These are phyloP conservation scores for Melanaphis sacchari DNA, from an alignment of 1,140 invertebrate genomes.

Conservation along the genomic window DNA sequence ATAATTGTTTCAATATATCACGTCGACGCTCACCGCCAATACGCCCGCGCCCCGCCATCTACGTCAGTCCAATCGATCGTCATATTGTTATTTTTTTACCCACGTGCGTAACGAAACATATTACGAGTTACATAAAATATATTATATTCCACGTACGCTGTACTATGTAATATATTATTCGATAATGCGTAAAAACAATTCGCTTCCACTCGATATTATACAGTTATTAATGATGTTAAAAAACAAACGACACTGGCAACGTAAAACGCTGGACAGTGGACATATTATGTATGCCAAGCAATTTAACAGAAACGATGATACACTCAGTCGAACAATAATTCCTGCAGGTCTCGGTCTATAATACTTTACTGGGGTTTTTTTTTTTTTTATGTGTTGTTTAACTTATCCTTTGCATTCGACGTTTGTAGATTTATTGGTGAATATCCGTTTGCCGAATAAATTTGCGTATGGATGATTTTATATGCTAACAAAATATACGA, in stretches of 20 bases:
- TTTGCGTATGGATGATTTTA: background rate
- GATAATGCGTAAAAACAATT: background rate
- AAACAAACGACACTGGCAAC: background rate
- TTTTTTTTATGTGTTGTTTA: background rate
- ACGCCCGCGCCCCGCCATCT: background rate
- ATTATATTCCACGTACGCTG: background rate
- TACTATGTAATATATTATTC: background rate
- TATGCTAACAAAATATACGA: background rate
- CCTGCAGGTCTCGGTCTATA: background rate
- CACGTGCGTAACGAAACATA: background rate
- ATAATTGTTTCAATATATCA: conserved; percentile 11
- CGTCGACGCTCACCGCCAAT: background rate
- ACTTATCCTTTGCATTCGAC: background rate
- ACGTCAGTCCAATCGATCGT: conserved; percentile 8
- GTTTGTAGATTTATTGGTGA: background rate
- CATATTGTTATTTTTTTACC: conserved; percentile 2
- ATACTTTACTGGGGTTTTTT: background rate
- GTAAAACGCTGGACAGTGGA: background rate
- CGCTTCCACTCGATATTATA: background rate
- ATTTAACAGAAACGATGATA: background rate
- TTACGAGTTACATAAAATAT: background rate
- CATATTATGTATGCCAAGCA: too few relatives aligned
- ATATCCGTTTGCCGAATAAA: background rate
- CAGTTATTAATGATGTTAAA: background rate
- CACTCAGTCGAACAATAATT: background rate